A percentile compares a stretch with the other conserved stretches of the same genome.
phyloP scores from a whole-genome alignment of 2,888 invertebrate species.

The Scaptomyza parva region DNA sequence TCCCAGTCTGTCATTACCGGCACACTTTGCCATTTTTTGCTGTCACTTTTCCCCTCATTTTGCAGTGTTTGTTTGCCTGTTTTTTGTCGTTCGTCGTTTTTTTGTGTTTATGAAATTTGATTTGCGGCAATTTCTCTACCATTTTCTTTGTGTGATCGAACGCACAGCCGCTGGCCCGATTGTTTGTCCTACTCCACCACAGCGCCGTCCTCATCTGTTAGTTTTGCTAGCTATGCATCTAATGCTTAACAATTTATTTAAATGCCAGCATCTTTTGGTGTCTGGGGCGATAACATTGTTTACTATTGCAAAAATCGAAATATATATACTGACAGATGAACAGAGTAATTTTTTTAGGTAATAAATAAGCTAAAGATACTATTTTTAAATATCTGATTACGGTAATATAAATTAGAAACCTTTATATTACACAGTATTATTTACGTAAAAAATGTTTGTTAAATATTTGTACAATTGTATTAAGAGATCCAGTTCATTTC shows the following conservation, averaged over 20 bases:
- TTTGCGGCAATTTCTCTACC: conserved; percentile 79
- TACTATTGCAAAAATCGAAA: conserved; percentile 10
- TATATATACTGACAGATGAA: conserved; percentile 13
- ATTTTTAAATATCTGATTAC: not conserved
- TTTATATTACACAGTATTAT: too few species aligned
- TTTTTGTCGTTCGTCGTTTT: conserved; percentile 31
- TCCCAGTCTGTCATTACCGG: conserved; percentile 63
- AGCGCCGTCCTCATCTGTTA: conserved; percentile 52
- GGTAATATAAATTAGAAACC: too few species aligned
- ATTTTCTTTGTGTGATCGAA: conserved; percentile 67
- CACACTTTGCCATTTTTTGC: conserved; percentile 79
- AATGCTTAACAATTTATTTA: conserved; percentile 78
- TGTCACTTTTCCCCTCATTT: conserved; percentile 74
- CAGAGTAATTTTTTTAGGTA: not conserved
- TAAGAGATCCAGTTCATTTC: too few species aligned
- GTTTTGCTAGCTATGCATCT: conserved; percentile 62
- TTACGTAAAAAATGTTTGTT: too few species aligned
- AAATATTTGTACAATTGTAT: too few species aligned
- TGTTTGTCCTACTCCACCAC: conserved; percentile 34
- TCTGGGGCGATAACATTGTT: conserved; percentile 40
- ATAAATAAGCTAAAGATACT: not conserved
- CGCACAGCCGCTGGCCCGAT: conserved; percentile 37
- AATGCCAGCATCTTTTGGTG: conserved; percentile 72
- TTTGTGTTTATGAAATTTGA: conserved; percentile 81
- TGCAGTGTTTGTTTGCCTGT: conserved; percentile 36